Percentiles rank a stretch among this genome's conserved stretches.
Conservation (phyloP, 2,113 vertebrate genomes). For the Cottus gobio region DNA sequence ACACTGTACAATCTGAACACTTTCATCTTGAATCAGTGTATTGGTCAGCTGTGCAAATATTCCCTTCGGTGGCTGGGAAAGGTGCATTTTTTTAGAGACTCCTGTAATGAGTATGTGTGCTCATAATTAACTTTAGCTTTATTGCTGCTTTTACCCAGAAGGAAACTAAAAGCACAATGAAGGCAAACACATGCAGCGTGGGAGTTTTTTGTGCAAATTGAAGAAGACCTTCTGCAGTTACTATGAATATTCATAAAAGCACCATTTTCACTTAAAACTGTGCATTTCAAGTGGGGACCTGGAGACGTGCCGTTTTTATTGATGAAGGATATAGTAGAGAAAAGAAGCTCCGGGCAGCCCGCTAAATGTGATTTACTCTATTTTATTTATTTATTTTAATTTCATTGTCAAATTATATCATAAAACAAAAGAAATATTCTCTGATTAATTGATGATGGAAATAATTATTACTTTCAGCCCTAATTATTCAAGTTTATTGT, state of each 20-base stretch:
- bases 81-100: neutral
- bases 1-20: neutral
- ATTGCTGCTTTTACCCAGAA: constrained; percentile 13
- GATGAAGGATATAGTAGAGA: neutral
- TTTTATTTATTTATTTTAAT: no score
- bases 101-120: constrained; percentile 11
- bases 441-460: neutral
- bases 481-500: no score
- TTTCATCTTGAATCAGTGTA: no score
- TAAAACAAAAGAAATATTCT: neutral
- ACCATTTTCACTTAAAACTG: neutral
- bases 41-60: neutral
- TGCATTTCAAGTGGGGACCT: neutral
- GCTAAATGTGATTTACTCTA: no score
- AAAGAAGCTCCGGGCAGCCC: neutral
- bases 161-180: constrained; percentile 15
- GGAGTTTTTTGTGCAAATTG: constrained; percentile 11
- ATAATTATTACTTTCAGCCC: neutral
- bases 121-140: constrained; percentile 30
- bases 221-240: constrained; percentile 1
- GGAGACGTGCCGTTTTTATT: neutral
- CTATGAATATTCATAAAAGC: constrained; percentile 20
- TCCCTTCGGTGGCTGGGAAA: constrained; percentile 11
- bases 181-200: constrained; percentile 8
- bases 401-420: no score